Conservation (phyloP, 2,888 invertebrate genomes). For the Napeogenes inachia region DNA sequence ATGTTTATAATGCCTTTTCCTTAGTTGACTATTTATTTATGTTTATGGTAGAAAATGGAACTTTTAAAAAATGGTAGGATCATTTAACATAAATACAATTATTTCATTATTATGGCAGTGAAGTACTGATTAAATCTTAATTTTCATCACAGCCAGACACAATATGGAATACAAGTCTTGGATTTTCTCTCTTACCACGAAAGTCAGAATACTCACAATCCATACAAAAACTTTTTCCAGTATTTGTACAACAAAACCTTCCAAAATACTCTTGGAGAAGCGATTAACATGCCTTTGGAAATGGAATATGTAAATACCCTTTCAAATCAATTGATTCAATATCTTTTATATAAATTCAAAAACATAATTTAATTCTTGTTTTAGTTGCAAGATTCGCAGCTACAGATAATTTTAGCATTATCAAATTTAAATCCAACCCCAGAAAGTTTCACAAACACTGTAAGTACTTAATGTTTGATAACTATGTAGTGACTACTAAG, state of each 20-base stretch:
- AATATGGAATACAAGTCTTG: conserved; percentile 45
- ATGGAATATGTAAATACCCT: conserved; percentile 44
- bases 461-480: conserved; percentile 26
- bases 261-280: conserved; percentile 34
- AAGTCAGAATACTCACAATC: conserved; percentile 33
- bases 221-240: conserved; percentile 40
- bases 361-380: conserved; percentile 26
- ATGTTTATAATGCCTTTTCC: conserved; percentile 44
- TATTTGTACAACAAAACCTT: conserved; percentile 30
- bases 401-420: conserved; percentile 38
- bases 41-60: conserved; percentile 46
- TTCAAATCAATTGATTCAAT: not conserved
- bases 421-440: conserved; percentile 34
- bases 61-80: conserved; percentile 44
- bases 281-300: conserved; percentile 35
- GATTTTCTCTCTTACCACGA: conserved; percentile 40
- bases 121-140: not conserved
- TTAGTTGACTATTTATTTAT: conserved; percentile 46
- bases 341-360: not conserved
- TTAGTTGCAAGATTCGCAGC: conserved; percentile 40
- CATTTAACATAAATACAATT: not conserved
- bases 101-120: not conserved
- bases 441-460: conserved; percentile 28
- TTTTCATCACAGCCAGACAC: conserved; percentile 40
- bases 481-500: conserved; percentile 6